Percentiles rank a stretch among this genome's conserved stretches.
phyloP scores from a whole-genome alignment of 64 coral and sea anemone species.

The Porites lutea region DNA sequence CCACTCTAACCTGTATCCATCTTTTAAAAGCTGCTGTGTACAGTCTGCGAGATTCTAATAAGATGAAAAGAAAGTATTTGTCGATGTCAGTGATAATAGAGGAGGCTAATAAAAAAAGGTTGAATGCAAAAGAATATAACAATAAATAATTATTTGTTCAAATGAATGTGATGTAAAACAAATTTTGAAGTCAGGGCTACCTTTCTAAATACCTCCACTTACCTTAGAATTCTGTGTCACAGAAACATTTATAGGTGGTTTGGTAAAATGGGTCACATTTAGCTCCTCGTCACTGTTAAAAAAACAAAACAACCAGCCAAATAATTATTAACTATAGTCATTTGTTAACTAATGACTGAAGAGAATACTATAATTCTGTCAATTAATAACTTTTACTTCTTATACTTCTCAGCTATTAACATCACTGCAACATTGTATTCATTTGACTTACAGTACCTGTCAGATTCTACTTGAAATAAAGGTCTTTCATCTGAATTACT shows the following conservation, averaged over 20 bases:
- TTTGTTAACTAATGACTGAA: too few species aligned
- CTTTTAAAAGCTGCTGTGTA: slow-evolving; percentile 83
- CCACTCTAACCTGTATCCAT: slow-evolving; percentile 83
- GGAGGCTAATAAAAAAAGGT: too few species aligned
- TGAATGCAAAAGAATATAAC: too few species aligned
- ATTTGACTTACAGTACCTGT: background rate
- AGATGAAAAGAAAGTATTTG: background rate
- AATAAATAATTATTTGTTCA: too few species aligned
- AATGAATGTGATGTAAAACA: too few species aligned
- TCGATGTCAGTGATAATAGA: background rate
- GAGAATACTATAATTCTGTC: too few species aligned
- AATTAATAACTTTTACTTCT: too few species aligned
- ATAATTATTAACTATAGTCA: background rate
- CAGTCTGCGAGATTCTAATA: slow-evolving; percentile 89
- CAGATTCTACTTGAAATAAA: slow-evolving; percentile 41
- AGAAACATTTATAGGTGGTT: slow-evolving; percentile 80
- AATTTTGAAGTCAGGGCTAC: too few species aligned
- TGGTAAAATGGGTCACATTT: slow-evolving; percentile 72
- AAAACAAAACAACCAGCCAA: background rate
- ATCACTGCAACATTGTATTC: too few species aligned
- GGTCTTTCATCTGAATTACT: slow-evolving; percentile 38
- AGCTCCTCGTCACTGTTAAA: slow-evolving; percentile 75
- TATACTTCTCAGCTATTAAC: too few species aligned
- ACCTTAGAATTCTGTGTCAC: slow-evolving; percentile 82
- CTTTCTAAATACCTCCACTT: background rate